Conservation (phyloP, 2,113 vertebrate species). For the Irena cyanogastra region DNA sequence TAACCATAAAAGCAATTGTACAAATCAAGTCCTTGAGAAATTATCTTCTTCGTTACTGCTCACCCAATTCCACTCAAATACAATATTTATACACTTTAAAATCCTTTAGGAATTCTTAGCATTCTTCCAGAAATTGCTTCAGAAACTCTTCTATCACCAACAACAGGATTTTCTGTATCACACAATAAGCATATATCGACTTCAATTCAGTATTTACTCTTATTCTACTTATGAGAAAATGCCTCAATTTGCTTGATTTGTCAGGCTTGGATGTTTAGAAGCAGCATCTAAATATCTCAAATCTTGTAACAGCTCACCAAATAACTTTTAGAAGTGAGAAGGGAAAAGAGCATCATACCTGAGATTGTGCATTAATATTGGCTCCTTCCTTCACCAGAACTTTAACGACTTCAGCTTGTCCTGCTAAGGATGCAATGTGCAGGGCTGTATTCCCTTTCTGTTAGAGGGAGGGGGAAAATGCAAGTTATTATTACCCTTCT, state of each 20-base stretch:
- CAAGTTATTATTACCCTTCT: background rate
- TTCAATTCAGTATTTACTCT: background rate
- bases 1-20: background rate
- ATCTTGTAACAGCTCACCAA: background rate
- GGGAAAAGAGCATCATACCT: constrained; percentile 72
- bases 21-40: background rate
- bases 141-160: background rate
- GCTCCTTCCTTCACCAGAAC: constrained; percentile 90
- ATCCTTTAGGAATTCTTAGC: background rate
- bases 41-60: background rate
- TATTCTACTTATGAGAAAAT: background rate
- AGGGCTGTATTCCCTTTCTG: constrained; percentile 99
- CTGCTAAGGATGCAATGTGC: constrained; percentile 93
- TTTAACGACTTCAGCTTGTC: constrained; percentile 92
- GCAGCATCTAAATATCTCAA: background rate
- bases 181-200: background rate
- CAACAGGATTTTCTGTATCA: background rate
- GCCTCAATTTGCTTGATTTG: background rate
- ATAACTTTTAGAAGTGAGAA: background rate
- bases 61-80: background rate
- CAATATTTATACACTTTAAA: accelerated
- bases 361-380: constrained; percentile 94
- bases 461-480: background rate
- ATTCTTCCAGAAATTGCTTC: background rate
- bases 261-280: background rate